phyloP scores from a whole-genome alignment of 53 echinoderm and acorn worm genomes.

The Zoroaster sp. region DNA sequence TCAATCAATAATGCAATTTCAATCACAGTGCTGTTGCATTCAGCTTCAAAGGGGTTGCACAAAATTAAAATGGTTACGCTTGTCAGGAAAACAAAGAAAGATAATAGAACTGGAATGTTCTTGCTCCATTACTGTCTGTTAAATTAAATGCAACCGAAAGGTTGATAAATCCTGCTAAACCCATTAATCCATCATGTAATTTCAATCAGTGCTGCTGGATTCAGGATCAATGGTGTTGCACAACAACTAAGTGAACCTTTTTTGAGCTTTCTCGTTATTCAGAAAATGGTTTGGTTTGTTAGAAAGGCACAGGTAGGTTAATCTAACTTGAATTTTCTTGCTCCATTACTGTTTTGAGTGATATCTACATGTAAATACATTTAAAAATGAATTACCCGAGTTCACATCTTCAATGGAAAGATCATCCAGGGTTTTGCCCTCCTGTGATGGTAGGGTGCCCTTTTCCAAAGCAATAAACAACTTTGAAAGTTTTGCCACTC shows the following conservation, averaged over 20 bases:
- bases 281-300: neutral
- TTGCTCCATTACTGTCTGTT: neutral
- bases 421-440: conserved; percentile 26
- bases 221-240: too few relatives aligned
- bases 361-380: neutral
- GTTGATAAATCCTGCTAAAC: too few relatives aligned
- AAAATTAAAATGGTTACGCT: neutral
- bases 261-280: neutral
- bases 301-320: neutral
- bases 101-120: neutral
- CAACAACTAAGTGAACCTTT: too few relatives aligned
- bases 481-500: conserved; percentile 35
- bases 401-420: neutral
- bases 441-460: conserved; percentile 25
- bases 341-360: neutral
- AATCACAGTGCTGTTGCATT: neutral
- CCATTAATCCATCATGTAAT: too few relatives aligned
- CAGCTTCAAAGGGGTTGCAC: neutral
- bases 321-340: neutral
- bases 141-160: neutral
- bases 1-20: neutral
- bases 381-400: neutral
- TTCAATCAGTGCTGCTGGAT: too few relatives aligned
- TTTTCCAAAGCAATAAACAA: conserved; percentile 36
- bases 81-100: neutral